Conservation (phyloP, 2,113 vertebrate genomes). For the Sturnira hondurensis region DNA sequence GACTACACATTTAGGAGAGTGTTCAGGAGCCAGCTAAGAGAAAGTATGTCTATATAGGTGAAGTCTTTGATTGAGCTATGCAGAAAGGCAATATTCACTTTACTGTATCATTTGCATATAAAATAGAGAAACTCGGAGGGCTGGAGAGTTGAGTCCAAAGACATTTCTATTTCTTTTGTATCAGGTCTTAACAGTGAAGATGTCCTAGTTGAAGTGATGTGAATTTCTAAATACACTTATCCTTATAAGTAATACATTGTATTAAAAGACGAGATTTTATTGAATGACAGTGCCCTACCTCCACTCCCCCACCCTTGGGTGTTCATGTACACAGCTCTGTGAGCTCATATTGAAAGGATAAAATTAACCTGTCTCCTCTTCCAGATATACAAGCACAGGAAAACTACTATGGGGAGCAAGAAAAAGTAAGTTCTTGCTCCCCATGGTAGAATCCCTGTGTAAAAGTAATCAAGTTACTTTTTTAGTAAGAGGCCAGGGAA, state of each 20-base stretch:
- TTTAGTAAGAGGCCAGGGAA: constrained; percentile 6
- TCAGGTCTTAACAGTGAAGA: neutral
- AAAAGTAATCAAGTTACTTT: neutral
- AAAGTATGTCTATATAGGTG: neutral
- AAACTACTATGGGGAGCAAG: neutral
- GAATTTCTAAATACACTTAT: neutral
- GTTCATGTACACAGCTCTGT: neutral
- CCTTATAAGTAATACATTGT: neutral
- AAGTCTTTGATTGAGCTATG: neutral
- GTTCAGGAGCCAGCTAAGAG: neutral
- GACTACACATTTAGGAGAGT: neutral
- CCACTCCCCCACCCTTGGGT: neutral
- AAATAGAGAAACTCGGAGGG: neutral
- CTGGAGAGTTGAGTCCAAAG: neutral
- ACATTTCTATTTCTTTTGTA: neutral
- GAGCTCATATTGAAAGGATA: neutral
- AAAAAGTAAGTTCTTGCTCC: neutral
- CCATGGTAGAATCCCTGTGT: neutral
- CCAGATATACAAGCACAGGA: neutral
- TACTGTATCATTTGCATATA: neutral
- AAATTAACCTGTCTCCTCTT: neutral
- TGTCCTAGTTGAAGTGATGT: neutral
- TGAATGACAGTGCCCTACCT: neutral
- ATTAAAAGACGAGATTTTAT: neutral
- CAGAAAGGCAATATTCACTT: neutral